Evolutionary conservation across 2,113 vertebrate genomes (phyloP).

Genomic region (Zosterops borbonicus): DNA sequence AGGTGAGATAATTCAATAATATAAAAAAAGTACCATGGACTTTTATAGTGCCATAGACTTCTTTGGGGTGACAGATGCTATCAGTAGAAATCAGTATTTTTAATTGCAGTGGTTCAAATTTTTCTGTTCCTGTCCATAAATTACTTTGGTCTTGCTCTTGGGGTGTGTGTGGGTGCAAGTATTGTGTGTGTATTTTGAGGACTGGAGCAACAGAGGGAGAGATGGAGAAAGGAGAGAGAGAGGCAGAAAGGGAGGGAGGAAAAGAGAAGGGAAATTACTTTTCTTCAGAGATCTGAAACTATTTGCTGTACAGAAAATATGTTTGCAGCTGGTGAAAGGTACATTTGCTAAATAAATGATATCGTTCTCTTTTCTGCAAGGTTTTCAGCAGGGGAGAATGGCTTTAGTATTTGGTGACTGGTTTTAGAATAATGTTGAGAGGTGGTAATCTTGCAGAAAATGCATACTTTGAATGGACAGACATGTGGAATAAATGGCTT

Average conservation of each 20-base stretch:
- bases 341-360: background rate
- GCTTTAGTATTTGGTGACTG: background rate
- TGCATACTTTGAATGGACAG: conserved; percentile 24
- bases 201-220: background rate
- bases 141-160: background rate
- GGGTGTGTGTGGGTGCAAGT: fast-evolving
- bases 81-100: background rate
- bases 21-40: background rate
- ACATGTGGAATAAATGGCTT: conserved; percentile 37
- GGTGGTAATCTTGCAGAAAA: conserved; percentile 23
- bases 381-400: background rate
- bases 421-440: conserved; percentile 16
- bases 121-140: background rate
- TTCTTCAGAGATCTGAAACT: background rate
- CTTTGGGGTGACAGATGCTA: background rate
- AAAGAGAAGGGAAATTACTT: background rate
- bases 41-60: background rate
- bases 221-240: background rate
- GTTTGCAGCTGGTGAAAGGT: background rate
- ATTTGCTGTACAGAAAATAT: background rate
- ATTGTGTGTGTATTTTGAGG: background rate
- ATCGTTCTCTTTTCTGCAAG: background rate
- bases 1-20: background rate
- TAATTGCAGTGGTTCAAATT: background rate
- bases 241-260: background rate